Evolutionary conservation across 2,797 vertebrate species (phyloP).

Genomic region (Gadopsis marmoratus): DNA sequence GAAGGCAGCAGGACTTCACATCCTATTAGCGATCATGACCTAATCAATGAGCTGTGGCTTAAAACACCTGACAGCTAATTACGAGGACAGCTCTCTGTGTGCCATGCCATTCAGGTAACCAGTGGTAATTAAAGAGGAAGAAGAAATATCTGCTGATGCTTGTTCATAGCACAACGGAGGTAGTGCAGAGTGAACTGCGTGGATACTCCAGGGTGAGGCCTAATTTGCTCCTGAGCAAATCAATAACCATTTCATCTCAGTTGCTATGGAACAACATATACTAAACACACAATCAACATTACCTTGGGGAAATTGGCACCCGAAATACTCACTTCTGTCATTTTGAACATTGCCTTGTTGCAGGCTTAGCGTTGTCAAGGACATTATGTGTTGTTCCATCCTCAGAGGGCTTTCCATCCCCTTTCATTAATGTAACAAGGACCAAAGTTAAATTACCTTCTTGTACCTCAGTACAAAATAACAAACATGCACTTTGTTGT

Average conservation of each 20-base stretch:
- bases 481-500: conserved; percentile 29
- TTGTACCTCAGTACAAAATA: conserved; percentile 4
- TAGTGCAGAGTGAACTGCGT: conserved; percentile 70
- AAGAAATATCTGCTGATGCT: conserved; percentile 80
- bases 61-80: conserved; percentile 87
- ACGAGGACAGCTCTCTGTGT: conserved; percentile 69
- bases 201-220: conserved; percentile 71
- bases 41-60: conserved; percentile 86
- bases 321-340: conserved; percentile 59
- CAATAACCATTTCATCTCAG: conserved; percentile 85
- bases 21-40: conserved; percentile 84
- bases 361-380: conserved; percentile 49
- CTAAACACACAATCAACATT: conserved; percentile 80
- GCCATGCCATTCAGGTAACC: conserved; percentile 80
- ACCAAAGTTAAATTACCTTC: conserved; percentile 41
- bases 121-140: conserved; percentile 83
- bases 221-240: conserved; percentile 85
- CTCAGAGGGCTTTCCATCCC: conserved; percentile 35
- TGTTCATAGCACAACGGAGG: conserved; percentile 60
- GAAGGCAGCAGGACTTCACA: conserved; percentile 75
- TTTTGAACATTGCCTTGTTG: conserved; percentile 62
- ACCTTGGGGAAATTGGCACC: conserved; percentile 71
- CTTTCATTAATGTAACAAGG: conserved; percentile 46
- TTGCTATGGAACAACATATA: conserved; percentile 82
- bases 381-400: conserved; percentile 51